Evolutionary conservation across 2,888 invertebrate species (phyloP).

Genomic region (Acleris holmiana): DNA sequence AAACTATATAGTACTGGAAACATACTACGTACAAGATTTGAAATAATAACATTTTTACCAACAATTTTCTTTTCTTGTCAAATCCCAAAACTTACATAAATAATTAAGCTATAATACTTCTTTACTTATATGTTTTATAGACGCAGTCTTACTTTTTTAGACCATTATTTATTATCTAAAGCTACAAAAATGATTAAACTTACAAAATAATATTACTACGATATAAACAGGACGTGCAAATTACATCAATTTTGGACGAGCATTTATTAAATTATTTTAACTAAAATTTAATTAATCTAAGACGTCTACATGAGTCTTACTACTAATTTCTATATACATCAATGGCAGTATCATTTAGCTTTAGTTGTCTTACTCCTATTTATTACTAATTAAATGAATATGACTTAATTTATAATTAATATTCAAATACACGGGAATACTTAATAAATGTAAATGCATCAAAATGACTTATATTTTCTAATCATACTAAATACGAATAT

Average conservation of each 20-base stretch:
- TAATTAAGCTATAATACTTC: conserved; percentile 13
- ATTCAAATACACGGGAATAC: conserved; percentile 29
- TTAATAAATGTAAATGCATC: conserved; percentile 59
- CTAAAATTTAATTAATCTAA: conserved; percentile 40
- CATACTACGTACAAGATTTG: too few relatives aligned
- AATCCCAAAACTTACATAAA: too few relatives aligned
- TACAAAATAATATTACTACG: conserved; percentile 36
- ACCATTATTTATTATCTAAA: conserved; percentile 6
- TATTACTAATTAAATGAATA: conserved; percentile 42
- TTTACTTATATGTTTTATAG: conserved; percentile 16
- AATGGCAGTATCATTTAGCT: conserved; percentile 80
- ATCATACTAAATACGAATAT: conserved; percentile 30
- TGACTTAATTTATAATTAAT: conserved; percentile 34
- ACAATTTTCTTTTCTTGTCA: too few relatives aligned
- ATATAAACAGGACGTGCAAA: conserved; percentile 70
- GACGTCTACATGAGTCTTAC: conserved; percentile 64
- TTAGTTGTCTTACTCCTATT: conserved; percentile 50
- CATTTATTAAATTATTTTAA: conserved; percentile 35
- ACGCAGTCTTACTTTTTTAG: conserved; percentile 28
- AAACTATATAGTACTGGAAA: too few relatives aligned
- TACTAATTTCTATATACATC: conserved; percentile 67
- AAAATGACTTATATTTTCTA: conserved; percentile 52
- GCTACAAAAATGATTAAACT: background rate
- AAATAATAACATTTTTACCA: too few relatives aligned
- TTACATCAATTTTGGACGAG: conserved; percentile 69